Evolutionary conservation across 2,797 vertebrate genomes (phyloP), one percentile per base, ranked within the genome.

Genomic region (Heterohyrax brucei): DNA sequence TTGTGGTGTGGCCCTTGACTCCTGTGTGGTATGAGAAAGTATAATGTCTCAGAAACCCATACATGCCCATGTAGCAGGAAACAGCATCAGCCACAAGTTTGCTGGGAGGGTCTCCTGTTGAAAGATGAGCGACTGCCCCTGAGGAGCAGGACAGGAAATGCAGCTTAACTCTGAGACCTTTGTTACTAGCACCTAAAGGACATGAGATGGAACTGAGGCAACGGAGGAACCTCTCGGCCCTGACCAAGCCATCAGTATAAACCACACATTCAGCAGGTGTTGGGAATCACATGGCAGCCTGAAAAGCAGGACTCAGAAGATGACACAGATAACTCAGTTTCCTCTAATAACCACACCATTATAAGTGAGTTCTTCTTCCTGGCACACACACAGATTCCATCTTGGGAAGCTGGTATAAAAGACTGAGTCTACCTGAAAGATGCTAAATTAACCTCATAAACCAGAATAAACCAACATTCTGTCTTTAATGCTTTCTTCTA

Each of bases 341-440:
- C 13, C 3, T 1, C 1, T 3, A 10, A 5, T 24, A 64, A 7
- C 19, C 22, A 14, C 21, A 24, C 8, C 1, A 10, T n/a, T 75
- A 72, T 68, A 13, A n/a, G 28, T 30, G 30, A n/a, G 12, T n/a
- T 68, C 30, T 30, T 6, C 30, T 68, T 13, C 30, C 66, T 30
- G 5, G 1, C 14, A 68, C n/a, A 68, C 28, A 14, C 66, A 68
- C 4, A n/a, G 66, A 68, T n/a, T 5, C 30, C 7, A 33, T 19
- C 68, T n/a, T 70, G 68, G 30, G n/a, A 33, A 68, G n/a, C 6
- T 70, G 21, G 4, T 70, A 70, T 6, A n/a, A 70, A 70, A 70
- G 30, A 70, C 14, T 70, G n/a, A 70, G n/a, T n/a, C 26, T 16
- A 70, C 68, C n/a, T n/a, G 16, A 70, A 68, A 68, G 14, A n/a